Evolutionary conservation across 2,113 vertebrate species (phyloP).

Genomic region (Barbus barbus): DNA sequence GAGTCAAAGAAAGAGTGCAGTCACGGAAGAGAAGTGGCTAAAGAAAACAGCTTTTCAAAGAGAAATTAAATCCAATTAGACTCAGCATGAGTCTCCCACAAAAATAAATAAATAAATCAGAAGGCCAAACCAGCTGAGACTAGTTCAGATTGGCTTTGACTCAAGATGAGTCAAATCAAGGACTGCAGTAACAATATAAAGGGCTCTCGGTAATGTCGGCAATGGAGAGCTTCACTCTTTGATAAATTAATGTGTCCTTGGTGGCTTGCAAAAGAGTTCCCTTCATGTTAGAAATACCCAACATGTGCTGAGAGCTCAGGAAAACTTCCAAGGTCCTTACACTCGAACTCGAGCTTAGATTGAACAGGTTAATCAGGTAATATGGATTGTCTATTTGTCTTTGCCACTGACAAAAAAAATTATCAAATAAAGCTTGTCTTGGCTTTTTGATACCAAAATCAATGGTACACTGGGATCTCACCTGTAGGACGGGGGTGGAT

Average conservation of each 20-base stretch:
- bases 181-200: constrained; percentile 58
- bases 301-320: constrained; percentile 18
- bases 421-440: background rate
- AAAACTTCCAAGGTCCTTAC: constrained; percentile 19
- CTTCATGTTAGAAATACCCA: constrained; percentile 46
- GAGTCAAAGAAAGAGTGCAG: constrained; percentile 31
- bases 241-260: constrained; percentile 68
- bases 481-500: constrained; percentile 87
- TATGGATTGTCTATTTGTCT: background rate
- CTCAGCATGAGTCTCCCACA: background rate
- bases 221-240: constrained; percentile 43
- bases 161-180: constrained; percentile 67
- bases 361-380: background rate
- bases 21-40: background rate
- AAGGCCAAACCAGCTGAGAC: constrained; percentile 46
- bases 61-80: constrained; percentile 39
- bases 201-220: constrained; percentile 23
- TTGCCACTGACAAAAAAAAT: background rate
- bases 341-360: background rate
- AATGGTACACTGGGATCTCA: constrained; percentile 60
- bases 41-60: constrained; percentile 34
- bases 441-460: background rate
- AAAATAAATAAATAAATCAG: constrained; percentile 25
- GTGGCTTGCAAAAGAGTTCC: constrained; percentile 59
- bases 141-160: background rate